Evolutionary conservation across 2,113 vertebrate genomes (phyloP).

Genomic region (Pterocles gutturalis): DNA sequence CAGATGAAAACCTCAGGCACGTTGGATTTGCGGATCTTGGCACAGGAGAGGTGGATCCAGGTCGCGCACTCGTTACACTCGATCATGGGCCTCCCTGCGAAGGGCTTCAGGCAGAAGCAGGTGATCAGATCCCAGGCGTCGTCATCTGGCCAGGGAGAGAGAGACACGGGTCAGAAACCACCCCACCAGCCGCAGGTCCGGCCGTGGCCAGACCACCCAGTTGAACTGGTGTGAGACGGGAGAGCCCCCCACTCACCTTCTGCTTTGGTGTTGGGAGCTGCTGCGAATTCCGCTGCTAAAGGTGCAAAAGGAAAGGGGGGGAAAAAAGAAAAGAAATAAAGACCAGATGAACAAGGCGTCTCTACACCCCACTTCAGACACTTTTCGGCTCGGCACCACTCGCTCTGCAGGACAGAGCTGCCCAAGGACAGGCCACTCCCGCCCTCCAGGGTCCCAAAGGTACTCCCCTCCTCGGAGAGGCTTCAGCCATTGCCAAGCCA

Average conservation of each 20-base stretch:
- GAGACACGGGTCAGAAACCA: neutral
- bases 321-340: neutral
- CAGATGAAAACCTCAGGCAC: slow-evolving; percentile 97
- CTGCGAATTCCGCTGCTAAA: neutral
- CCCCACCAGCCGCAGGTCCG: neutral
- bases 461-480: neutral
- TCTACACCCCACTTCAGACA: neutral
- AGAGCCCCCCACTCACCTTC: slow-evolving; percentile 54
- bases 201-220: neutral
- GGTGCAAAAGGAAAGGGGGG: neutral
- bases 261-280: slow-evolving; percentile 64
- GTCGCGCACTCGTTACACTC: slow-evolving; percentile 95
- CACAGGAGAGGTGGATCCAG: slow-evolving; percentile 98
- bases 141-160: slow-evolving; percentile 80
- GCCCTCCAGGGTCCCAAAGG: neutral
- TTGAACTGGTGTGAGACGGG: neutral
- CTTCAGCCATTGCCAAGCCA: accelerated
- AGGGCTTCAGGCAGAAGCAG: slow-evolving; percentile 99
- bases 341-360: neutral
- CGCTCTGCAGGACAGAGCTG: neutral
- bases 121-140: slow-evolving; percentile 99
- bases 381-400: neutral
- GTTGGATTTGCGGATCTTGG: slow-evolving; percentile 98
- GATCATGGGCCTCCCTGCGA: slow-evolving; percentile 96
- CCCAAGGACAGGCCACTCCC: neutral